Base-by-base conservation (phyloP, 2,888 invertebrate species). In the Pedicia rivosa region DNA sequence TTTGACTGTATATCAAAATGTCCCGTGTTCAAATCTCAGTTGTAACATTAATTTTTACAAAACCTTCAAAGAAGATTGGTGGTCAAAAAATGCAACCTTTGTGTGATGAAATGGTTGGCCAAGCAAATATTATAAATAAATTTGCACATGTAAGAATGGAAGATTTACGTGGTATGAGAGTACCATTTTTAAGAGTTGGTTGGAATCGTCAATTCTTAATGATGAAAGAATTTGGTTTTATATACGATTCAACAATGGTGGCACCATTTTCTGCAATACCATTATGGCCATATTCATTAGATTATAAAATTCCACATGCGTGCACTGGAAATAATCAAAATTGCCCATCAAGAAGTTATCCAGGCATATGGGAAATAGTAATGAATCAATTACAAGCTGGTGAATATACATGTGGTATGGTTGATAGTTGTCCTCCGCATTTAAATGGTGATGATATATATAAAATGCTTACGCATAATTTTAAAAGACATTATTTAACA, bases 101-200 rank as follows among this genome's bases (percentile, higher is more conserved):
- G 83, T 83, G 84, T 49, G 84, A 87, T 48, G 90, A 90, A 63
- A 83, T 88, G 78, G 79, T 84, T 5, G 88, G 88, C 1, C 76
- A 84, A 58, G 84, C 86, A 0, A 86, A 87, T 52, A 78, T 88
- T 39, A 68, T 90, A 34, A 77, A 82, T 51, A 72, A 74, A 52
- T 86, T 82, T 54, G 75, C 76, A 3, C 74, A 72, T 43, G 74
- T 88, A n/a, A 72, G 78, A 33, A 71, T 82, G 69, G 76, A 78
- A 45, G 82, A 86, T 47, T 74, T 90, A 53, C 68, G 68, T 52
- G 87, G 87, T n/a, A 64, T 88, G 53, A 66, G 88, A 35, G 88
- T 81, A 3, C 91, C 91, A 0, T 81, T 78, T 53, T 57, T 88
- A 15, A 71, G 82, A 30, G 74, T 86, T 9, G 90, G 90, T 1